Conservation (phyloP, 2,797 vertebrate species). For the Austrolebias charrua region DNA sequence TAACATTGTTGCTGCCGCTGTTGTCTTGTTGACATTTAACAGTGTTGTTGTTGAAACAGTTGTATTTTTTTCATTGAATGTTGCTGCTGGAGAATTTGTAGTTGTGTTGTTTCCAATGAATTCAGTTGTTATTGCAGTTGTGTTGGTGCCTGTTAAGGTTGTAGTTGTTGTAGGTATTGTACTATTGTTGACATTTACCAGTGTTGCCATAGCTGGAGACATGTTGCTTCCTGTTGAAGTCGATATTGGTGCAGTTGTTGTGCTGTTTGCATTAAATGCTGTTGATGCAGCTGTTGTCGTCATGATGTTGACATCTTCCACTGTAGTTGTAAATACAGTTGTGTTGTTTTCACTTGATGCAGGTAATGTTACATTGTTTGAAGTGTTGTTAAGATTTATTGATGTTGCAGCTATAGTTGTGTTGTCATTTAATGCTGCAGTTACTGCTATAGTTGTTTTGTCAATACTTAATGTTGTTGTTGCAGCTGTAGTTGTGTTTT, state of each 20-base stretch:
- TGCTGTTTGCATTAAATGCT: neutral
- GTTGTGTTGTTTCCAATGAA: too few species aligned
- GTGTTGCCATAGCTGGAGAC: neutral
- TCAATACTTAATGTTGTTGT: too few species aligned
- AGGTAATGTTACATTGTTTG: neutral
- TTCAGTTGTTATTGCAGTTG: too few species aligned
- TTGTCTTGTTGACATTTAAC: neutral
- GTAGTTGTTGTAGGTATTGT: neutral
- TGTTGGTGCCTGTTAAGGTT: too few species aligned
- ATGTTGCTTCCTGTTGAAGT: neutral
- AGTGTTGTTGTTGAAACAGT: neutral
- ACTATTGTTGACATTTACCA: neutral
- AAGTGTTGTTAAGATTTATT: neutral
- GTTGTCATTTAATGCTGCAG: neutral
- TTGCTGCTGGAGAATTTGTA: too few species aligned
- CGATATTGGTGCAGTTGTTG: neutral
- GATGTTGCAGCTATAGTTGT: neutral
- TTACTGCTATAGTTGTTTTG: neutral
- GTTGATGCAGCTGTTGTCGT: neutral
- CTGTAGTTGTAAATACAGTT: fast-evolving
- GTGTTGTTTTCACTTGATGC: neutral
- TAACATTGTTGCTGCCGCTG: too few species aligned
- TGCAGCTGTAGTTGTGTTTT: neutral
- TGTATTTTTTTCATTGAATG: neutral
- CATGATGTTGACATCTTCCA: neutral